Evolutionary conservation across 2,113 vertebrate genomes (phyloP), one percentile per base, ranked within the genome.

Genomic region (Plestiodon gilberti): DNA sequence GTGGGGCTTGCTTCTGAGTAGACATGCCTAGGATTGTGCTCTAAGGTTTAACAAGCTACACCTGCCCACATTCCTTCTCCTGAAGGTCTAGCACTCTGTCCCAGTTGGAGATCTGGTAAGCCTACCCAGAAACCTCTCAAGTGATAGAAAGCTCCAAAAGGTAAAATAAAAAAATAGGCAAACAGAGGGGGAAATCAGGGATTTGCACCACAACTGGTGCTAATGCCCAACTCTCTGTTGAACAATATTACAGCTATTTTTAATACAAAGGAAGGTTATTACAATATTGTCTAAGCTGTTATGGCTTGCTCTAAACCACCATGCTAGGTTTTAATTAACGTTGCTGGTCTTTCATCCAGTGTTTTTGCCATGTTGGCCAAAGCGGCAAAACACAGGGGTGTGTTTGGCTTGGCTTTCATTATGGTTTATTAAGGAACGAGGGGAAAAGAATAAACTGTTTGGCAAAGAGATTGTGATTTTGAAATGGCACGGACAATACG

Each of bases 281-380:
- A 79, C 79, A 78, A 57, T 86, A 74, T 88, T 91, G 84, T 84
- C 87, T 74, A 87, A 6, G 48, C 73, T 3, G 20, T 87, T 83
- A 85, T 1, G 73, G 38, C 76, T 85, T 71, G 57, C 78, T 83
- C 59, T 59, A 4, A 73, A 35, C 88, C 80, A 84, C 86, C 84
- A 82, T 91, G 78, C 88, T 90, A 82, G 80, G 80, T 35, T 90
- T 93, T 91, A 90, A 90, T 88, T 90, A 89, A 91, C 92, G 80
- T 80, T 91, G 88, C 86, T 91, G 85, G 78, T 89, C 83, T 52
- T 65, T 89, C 89, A 22, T 81, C 83, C 82, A 70, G 70, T 18
- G 59, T 73, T 91, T 91, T 91, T 85, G 85, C 64, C 90, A 89
- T 23, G 84, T 81, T 65, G 89, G 73, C 67, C 78, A 83, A 89